Evolutionary conservation across 2,888 invertebrate genomes (phyloP), one percentile per base, ranked within the genome.

Genomic region (Adela reaumurella): DNA sequence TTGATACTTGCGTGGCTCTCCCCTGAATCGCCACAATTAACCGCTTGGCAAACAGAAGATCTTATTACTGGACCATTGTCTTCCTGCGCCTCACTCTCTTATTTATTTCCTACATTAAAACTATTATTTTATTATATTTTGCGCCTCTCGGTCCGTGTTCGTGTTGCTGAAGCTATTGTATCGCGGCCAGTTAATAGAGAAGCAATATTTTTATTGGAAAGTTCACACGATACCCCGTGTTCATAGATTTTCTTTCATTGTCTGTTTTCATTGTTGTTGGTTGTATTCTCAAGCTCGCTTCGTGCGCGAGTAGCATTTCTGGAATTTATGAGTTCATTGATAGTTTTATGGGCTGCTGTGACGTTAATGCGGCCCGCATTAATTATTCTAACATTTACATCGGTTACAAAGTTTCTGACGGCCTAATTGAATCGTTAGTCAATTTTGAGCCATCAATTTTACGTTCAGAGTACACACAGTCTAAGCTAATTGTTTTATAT

Each of bases 51-150:
- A 52, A 70, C 70, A 68, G 62, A 62, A 68, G 66, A 71, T 74
- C 71, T 70, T 64, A 68, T 74, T 73, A 74, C 73, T 57, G 58
- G 59, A 69, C 65, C 69, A 76, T 78, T 78, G 76, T 78, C 67
- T 74, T 69, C 45, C 28, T 35, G 67, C 62, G 65, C 63, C 65
- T 59, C 64, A 61, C 59, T 59, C 58, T 58, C 67, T 71, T 72
- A 74, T 78, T 77, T 76, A 77, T 74, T 68, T 68, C 63, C 66
- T 62, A 65, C 68, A 71, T 70, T 71, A 71, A 67, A 69, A 70
- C 69, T 72, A 76, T 72, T 74, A 73, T 76, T 64, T 65, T 68
- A 65, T 66, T 63, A 62, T 65, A 65, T 70, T 66, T 35, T 11
- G 3, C 35, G 64, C 29, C 44, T 18, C 16, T 35, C 64, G 57